Conservation (phyloP, 2,113 vertebrate species). For the Vimba vimba region DNA sequence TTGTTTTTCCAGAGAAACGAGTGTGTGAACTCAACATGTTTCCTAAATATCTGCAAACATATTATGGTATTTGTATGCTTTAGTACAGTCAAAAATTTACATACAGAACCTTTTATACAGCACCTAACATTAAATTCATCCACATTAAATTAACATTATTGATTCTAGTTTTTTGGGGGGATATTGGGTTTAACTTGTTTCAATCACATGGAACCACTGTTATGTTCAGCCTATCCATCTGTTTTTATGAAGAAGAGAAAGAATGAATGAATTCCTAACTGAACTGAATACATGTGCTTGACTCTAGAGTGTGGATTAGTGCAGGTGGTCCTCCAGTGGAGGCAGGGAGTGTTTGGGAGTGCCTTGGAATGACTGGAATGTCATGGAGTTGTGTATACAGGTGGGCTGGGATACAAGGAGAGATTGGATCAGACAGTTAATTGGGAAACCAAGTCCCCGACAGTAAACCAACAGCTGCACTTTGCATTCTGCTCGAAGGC, state of each 20-base stretch:
- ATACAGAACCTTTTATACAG: no score
- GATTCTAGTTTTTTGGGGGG: no score
- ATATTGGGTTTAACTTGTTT: no score
- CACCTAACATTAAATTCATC: no score
- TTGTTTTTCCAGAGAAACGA: no score
- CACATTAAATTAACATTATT: no score
- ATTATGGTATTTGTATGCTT: no score
- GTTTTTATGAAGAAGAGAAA: not conserved
- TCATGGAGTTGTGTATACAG: slow-evolving; percentile 53
- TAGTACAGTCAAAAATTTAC: no score
- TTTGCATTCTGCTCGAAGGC: slow-evolving; percentile 18
- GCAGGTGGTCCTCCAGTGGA: slow-evolving; percentile 47
- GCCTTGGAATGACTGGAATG: slow-evolving; percentile 51
- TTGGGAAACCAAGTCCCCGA: slow-evolving; percentile 42
- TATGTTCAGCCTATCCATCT: not conserved
- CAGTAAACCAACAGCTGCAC: slow-evolving; percentile 43
- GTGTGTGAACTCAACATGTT: no score
- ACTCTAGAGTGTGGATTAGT: not conserved
- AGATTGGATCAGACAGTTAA: slow-evolving; percentile 50
- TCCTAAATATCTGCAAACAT: no score
- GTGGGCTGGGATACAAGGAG: slow-evolving; percentile 47
- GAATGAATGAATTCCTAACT: not conserved
- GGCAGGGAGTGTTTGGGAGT: slow-evolving; percentile 50
- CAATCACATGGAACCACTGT: no score
- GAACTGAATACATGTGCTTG: not conserved